Evolutionary conservation across 2,113 vertebrate genomes (phyloP).

Genomic region (Lepidothrix coronata): DNA sequence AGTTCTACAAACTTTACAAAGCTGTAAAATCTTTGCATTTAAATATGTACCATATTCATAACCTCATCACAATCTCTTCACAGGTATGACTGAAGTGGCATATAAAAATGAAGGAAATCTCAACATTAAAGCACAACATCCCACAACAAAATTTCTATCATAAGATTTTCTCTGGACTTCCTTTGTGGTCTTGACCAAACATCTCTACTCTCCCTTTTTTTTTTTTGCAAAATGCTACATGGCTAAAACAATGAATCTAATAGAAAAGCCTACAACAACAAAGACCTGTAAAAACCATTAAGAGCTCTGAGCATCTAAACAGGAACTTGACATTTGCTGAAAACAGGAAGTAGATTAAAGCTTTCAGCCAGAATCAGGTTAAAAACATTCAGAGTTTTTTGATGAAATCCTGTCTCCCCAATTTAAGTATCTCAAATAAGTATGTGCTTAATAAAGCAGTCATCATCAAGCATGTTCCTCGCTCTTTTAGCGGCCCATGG

Average conservation of each 20-base stretch:
- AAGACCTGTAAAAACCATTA: neutral
- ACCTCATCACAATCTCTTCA: neutral
- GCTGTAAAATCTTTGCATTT: neutral
- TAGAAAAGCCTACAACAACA: neutral
- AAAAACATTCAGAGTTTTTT: neutral
- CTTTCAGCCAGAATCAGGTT: neutral
- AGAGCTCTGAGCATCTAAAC: neutral
- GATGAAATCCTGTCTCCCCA: neutral
- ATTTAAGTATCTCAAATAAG: neutral
- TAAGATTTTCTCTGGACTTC: neutral
- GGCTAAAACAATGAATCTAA: neutral
- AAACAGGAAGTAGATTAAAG: neutral
- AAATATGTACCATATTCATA: neutral
- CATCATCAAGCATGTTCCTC: neutral
- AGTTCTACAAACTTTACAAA: neutral
- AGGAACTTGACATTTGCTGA: neutral
- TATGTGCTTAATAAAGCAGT: neutral
- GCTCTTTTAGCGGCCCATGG: neutral
- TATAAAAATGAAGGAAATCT: neutral
- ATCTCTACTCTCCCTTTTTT: neutral
- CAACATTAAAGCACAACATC: neutral
- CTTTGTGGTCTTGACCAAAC: neutral
- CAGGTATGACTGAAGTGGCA: neutral
- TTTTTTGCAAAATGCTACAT: neutral
- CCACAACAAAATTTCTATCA: neutral